Evolutionary conservation across 2,113 vertebrate genomes (phyloP).

Genomic region (Tychaedon coryphoeus): DNA sequence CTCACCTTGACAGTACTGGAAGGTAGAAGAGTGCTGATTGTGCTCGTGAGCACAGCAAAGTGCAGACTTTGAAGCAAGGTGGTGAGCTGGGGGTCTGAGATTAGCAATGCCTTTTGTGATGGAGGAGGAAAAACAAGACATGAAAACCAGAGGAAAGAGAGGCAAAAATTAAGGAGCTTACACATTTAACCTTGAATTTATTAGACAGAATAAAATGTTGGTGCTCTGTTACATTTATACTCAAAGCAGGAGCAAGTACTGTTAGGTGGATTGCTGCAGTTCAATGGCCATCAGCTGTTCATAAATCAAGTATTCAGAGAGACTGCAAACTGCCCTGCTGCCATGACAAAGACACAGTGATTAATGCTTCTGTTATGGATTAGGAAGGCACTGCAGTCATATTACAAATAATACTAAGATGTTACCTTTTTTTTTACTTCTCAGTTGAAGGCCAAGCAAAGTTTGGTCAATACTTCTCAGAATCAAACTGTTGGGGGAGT

Average conservation of each 20-base stretch:
- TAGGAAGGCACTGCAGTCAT: conserved; percentile 6
- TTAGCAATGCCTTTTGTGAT: background rate
- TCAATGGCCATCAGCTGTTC: conserved; percentile 44
- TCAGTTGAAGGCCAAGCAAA: conserved; percentile 12
- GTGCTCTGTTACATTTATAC: background rate
- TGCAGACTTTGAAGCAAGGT: background rate
- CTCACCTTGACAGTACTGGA: background rate
- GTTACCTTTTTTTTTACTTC: background rate
- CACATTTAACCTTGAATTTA: background rate
- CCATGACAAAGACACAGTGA: conserved; percentile 37
- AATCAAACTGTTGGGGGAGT: background rate
- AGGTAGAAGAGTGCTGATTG: background rate
- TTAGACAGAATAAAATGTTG: background rate
- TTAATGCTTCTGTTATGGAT: conserved; percentile 32
- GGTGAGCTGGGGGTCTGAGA: background rate
- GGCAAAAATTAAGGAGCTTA: background rate
- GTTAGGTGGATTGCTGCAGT: conserved; percentile 21
- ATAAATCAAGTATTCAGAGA: conserved; percentile 36
- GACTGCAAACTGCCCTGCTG: conserved; percentile 35
- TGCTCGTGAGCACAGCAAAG: background rate
- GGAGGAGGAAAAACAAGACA: background rate
- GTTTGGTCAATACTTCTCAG: background rate
- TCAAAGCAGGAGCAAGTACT: background rate
- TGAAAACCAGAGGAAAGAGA: background rate
- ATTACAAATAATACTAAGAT: background rate